phyloP scores from a whole-genome alignment of 2,888 invertebrate species.

The Willowsia nigromaculata region DNA sequence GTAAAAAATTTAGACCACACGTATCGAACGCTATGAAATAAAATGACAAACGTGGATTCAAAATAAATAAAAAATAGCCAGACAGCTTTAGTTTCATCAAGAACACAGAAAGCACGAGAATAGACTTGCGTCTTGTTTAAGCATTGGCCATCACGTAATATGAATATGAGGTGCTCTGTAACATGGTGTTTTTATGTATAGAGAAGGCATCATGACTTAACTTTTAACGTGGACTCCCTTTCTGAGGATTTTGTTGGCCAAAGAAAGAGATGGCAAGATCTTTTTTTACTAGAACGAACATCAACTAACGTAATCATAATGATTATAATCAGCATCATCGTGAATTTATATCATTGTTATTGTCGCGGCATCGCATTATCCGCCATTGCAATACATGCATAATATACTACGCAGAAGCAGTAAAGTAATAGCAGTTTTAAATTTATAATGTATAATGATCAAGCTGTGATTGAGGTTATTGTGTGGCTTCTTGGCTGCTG shows the following conservation, averaged over 20 bases:
- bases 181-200: neutral
- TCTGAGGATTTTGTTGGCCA: neutral
- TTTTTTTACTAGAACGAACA: neutral
- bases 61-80: no score
- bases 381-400: neutral
- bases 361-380: conserved; percentile 5
- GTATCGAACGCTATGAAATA: no score
- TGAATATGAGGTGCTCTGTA: neutral
- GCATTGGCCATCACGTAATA: neutral
- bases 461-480: conserved; percentile 45
- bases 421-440: neutral
- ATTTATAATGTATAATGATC: neutral
- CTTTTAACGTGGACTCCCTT: neutral
- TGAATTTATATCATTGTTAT: conserved; percentile 1
- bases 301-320: conserved; percentile 34
- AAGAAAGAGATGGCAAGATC: neutral
- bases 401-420: neutral
- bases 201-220: neutral
- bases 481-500: conserved; percentile 26
- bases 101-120: neutral
- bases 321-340: neutral
- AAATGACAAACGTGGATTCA: no score
- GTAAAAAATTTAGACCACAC: no score
- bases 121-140: neutral
- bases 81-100: no score